Percentiles rank a stretch among this genome's conserved stretches.
Conservation (phyloP, 2,113 vertebrate genomes). For the Odontesthes bonariensis region DNA sequence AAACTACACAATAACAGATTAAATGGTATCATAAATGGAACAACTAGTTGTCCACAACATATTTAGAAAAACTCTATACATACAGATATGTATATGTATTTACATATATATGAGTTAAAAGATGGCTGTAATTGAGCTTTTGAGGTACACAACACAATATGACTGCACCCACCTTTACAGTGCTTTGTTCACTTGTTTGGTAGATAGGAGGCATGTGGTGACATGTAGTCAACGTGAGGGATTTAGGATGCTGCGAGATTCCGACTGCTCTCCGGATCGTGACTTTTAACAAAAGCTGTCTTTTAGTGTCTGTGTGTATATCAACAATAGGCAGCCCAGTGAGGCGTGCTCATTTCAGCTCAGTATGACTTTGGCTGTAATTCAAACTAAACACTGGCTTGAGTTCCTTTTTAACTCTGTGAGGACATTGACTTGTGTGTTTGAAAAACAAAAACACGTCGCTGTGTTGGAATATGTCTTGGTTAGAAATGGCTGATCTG, state of each 20-base stretch:
- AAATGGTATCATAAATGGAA: not conserved
- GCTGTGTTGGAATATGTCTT: constrained; percentile 5
- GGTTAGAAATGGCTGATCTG: constrained; percentile 36
- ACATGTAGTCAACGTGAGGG: constrained; percentile 43
- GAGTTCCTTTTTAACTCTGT: constrained; percentile 3
- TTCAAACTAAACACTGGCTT: constrained; percentile 56
- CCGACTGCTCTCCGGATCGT: constrained; percentile 11
- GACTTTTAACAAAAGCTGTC: constrained; percentile 45
- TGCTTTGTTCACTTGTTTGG: constrained; percentile 42
- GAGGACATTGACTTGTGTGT: constrained; percentile 8
- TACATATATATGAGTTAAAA: not conserved
- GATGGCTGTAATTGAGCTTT: not conserved
- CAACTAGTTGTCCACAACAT: too few species aligned
- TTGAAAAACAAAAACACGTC: constrained; percentile 36
- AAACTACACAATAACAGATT: constrained; percentile 2
- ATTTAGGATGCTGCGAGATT: constrained; percentile 45
- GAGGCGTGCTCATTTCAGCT: constrained; percentile 42
- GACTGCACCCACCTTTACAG: constrained; percentile 15
- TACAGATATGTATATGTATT: too few species aligned
- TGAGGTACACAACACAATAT: constrained; percentile 6
- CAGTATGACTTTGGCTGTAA: constrained; percentile 35
- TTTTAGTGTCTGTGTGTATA: constrained; percentile 38
- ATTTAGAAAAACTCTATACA: too few species aligned
- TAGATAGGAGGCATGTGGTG: constrained; percentile 27
- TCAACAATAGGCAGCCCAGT: constrained; percentile 42